A percentile compares a stretch with the other conserved stretches of the same genome.
These are phyloP conservation scores for Cyclophora albipunctata DNA, from an alignment of 2,888 invertebrate genomes.

Conservation along the genomic window DNA sequence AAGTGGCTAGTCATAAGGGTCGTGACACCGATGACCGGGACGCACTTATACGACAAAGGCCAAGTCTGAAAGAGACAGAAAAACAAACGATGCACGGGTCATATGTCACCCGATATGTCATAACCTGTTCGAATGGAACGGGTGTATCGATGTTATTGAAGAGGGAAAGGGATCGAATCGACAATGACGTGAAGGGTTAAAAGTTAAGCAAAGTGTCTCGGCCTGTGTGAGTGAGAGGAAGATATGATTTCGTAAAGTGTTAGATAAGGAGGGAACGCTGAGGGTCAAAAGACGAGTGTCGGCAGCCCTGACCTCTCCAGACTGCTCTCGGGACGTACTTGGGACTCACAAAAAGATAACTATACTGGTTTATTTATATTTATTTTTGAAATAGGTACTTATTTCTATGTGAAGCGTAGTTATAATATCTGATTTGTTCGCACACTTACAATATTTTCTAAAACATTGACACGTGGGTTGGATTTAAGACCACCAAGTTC, in stretches of 20 bases:
- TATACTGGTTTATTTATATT: not conserved
- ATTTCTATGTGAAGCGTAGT: no score
- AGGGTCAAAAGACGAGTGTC: conserved; percentile 72
- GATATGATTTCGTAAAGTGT: conserved; percentile 31
- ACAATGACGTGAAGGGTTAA: conserved; percentile 71
- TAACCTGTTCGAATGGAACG: conserved; percentile 65
- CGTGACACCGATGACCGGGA: conserved; percentile 60
- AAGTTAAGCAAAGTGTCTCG: conserved; percentile 71
- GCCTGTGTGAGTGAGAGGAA: conserved; percentile 54
- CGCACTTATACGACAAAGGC: conserved; percentile 32
- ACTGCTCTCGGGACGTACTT: conserved; percentile 55
- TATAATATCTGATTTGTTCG: no score
- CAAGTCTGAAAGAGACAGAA: conserved; percentile 48
- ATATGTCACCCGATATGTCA: conserved; percentile 73
- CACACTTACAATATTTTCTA: no score
- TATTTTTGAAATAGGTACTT: no score
- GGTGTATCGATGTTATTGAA: conserved; percentile 29
- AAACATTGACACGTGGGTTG: no score
- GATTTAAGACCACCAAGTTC: no score
- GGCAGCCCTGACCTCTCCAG: conserved; percentile 70
- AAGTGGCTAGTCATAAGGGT: conserved; percentile 68
- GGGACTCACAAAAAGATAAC: conserved; percentile 24
- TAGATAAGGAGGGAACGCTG: conserved; percentile 37
- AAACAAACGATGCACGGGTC: conserved; percentile 56
- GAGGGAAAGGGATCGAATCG: conserved; percentile 50